Evolutionary conservation across 1,140 invertebrate species (phyloP).

Genomic region (Phenacoccus solenopsis): DNA sequence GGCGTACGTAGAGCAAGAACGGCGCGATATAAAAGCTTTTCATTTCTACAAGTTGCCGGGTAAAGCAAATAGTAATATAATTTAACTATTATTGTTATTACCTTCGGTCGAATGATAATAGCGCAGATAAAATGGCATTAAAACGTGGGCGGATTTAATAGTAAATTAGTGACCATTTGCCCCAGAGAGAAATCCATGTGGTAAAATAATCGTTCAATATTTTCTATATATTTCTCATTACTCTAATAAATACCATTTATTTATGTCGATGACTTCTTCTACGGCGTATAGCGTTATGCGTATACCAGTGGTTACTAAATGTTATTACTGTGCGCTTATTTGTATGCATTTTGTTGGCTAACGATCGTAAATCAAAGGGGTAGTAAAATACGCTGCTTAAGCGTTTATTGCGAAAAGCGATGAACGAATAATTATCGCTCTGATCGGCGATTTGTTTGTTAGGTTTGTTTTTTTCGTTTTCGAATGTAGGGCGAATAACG

Average conservation of each 20-base stretch:
- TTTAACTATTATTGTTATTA: slow-evolving; percentile 4
- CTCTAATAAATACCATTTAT: background rate
- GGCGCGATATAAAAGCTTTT: too few species aligned
- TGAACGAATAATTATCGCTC: background rate
- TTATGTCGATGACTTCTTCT: background rate
- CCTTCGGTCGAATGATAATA: background rate
- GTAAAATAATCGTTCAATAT: slow-evolving; percentile 3
- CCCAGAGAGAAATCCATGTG: slow-evolving; percentile 1
- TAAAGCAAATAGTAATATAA: background rate
- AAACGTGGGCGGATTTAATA: background rate
- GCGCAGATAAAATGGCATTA: background rate
- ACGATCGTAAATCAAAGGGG: background rate
- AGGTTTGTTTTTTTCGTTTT: background rate
- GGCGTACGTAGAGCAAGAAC: background rate
- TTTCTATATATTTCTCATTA: slow-evolving; percentile 3
- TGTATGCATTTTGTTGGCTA: background rate
- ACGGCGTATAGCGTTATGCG: background rate
- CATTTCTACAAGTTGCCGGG: background rate
- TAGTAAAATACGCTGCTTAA: background rate
- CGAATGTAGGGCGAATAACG: background rate
- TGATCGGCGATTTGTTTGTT: too few species aligned
- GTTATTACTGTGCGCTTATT: background rate
- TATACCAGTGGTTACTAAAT: background rate
- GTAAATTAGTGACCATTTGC: slow-evolving; percentile 1
- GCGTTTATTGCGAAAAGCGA: background rate